Conservation (phyloP, 53 echinoderm and acorn worm species). For the Actinopyga echinites region DNA sequence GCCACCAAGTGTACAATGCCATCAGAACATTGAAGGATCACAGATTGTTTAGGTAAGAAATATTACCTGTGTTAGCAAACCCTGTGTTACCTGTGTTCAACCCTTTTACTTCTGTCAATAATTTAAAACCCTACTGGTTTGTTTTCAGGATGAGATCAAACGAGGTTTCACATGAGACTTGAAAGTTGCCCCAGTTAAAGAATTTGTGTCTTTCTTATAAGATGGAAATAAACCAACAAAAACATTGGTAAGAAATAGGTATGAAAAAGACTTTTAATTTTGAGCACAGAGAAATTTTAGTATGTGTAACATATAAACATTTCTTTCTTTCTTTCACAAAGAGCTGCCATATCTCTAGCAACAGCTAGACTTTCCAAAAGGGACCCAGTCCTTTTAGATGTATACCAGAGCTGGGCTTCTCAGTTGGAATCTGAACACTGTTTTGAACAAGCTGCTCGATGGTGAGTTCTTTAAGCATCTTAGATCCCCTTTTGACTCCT, state of each 20-base stretch:
- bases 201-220: no score
- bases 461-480: slow-evolving; percentile 51
- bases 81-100: no score
- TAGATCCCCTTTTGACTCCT: no score
- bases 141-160: no score
- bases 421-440: slow-evolving; percentile 69
- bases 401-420: slow-evolving; percentile 73
- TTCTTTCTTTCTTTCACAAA: slow-evolving; percentile 14
- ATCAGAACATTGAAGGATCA: slow-evolving; percentile 67
- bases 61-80: neutral
- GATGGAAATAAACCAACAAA: no score
- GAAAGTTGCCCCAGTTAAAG: no score
- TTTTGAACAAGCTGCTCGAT: slow-evolving; percentile 82
- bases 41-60: slow-evolving; percentile 61
- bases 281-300: no score
- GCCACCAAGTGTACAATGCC: slow-evolving; percentile 78
- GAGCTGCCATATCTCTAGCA: slow-evolving; percentile 81
- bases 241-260: no score
- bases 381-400: slow-evolving; percentile 71
- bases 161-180: no score
- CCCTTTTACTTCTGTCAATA: no score
- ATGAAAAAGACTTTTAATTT: no score
- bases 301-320: neutral
- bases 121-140: no score
- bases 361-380: slow-evolving; percentile 63